A percentile compares a stretch with the other conserved stretches of the same genome.
phyloP scores from a whole-genome alignment of 2,888 invertebrate species.

The Xestia ashworthii region DNA sequence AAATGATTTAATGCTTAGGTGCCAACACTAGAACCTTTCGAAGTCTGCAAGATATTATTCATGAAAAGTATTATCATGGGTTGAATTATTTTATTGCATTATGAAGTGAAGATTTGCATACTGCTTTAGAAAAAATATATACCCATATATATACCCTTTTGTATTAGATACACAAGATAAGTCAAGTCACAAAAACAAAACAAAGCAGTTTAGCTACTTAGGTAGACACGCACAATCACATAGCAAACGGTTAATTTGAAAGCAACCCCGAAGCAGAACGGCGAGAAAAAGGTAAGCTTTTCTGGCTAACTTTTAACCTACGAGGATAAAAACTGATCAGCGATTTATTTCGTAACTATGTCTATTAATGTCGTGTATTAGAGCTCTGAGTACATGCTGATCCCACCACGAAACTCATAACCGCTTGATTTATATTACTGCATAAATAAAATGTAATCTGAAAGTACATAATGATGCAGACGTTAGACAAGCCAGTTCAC shows the following conservation, averaged over 20 bases:
- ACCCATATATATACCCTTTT: not conserved
- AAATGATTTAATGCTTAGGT: constrained; percentile 70
- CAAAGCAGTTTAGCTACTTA: not conserved
- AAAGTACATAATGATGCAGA: constrained; percentile 40
- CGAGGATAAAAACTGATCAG: not conserved
- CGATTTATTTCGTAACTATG: not conserved
- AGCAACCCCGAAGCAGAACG: constrained; percentile 1
- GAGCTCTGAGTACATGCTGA: not conserved
- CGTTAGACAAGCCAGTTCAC: constrained; percentile 45
- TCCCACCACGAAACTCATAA: not conserved
- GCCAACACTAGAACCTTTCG: constrained; percentile 61
- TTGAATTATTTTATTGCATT: constrained; percentile 69
- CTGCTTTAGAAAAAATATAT: constrained; percentile 35
- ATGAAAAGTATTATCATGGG: constrained; percentile 70
- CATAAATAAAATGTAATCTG: constrained; percentile 34
- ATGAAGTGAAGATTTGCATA: constrained; percentile 58
- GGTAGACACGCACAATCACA: not conserved
- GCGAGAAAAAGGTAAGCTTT: constrained; percentile 32
- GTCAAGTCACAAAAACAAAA: constrained; percentile 5
- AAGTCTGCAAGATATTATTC: constrained; percentile 67
- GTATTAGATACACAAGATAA: not conserved
- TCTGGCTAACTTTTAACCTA: not conserved
- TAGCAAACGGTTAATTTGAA: constrained; percentile 5
- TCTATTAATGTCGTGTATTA: not conserved
- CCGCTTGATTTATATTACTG: constrained; percentile 5